Base-by-base conservation (phyloP, 2,888 invertebrate species). In the Eulithis testata region DNA sequence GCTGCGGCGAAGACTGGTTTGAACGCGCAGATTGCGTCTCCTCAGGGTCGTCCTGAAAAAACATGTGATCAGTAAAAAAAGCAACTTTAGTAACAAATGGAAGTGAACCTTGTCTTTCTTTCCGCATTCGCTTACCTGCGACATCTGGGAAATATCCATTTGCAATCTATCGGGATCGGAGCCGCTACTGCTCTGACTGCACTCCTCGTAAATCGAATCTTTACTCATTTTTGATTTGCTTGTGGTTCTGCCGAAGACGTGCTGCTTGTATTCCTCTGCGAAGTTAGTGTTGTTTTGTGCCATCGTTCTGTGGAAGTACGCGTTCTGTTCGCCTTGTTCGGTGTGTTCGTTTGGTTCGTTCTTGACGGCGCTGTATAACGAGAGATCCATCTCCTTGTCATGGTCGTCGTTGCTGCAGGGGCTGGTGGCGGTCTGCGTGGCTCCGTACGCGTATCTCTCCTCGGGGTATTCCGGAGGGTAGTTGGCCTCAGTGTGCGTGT, bases 81-180 rank as follows among this genome's bases (percentile, higher is more conserved):
- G 7, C 21, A 31, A 45, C 60, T 21, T 31, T 31, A 47, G 44
- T 40, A 49, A 21, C 21, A 0, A 47, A 47, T 2, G 12, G 47
- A 47, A 49, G 11, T 9, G 49, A 47, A 27, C 53, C 43, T 62
- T 50, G 49, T 2, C 21, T 56, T 59, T 9, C 49, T 44, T 54
- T 54, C 66, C 12, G 11, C 43, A 51, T 52, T 51, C n/a, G 57
- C 27, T 73, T 60, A 92, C 92, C 91, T 93, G 93, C 74, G 92
- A 91, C 86, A 92, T 88, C 79, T 93, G 93, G 36, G 93, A 93
- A 73, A 95, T 95, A 84, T 96, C 96, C 86, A 96, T 96, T 79
- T 96, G 96, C 76, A 96, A 87, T 76, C 96, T 91, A 75, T 96
- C 96, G 2, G 96, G 96, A 89, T 97, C 96, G 0, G 96, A 96